A percentile compares a stretch with the other conserved stretches of the same genome.
Conservation (phyloP, 2,888 invertebrate species). For the Pseudeuparius sepicola region DNA sequence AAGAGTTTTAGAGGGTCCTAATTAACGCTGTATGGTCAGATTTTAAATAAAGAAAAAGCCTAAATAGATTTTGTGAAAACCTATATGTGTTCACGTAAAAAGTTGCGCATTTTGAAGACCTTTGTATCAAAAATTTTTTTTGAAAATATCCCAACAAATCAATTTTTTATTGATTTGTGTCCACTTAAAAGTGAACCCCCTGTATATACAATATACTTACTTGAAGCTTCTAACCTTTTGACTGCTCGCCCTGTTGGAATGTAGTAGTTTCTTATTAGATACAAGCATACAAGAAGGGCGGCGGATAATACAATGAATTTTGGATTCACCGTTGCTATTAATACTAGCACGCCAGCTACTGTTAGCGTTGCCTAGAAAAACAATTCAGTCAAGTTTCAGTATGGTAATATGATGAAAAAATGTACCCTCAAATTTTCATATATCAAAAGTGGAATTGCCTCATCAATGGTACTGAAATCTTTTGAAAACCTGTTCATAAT, state of each 20-base stretch:
- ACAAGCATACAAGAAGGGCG: conserved; percentile 54
- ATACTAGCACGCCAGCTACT: conserved; percentile 60
- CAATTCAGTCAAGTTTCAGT: conserved; percentile 23
- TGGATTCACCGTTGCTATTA: conserved; percentile 61
- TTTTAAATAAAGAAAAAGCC: no score
- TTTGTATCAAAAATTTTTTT: no score
- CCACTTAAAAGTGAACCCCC: no score
- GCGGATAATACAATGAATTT: conserved; percentile 55
- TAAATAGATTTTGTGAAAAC: no score
- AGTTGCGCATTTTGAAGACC: no score
- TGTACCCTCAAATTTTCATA: conserved; percentile 26
- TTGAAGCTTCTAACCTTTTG: conserved; percentile 60
- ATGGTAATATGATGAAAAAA: background rate
- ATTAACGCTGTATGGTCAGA: no score
- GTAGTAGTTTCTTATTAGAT: conserved; percentile 57
- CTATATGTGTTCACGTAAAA: no score
- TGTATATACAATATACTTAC: no score
- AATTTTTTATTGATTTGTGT: no score
- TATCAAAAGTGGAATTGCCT: conserved; percentile 27
- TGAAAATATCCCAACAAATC: no score
- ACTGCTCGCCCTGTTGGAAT: conserved; percentile 64
- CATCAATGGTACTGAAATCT: conserved; percentile 60
- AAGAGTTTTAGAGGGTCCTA: no score
- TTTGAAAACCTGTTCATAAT: conserved; percentile 52
- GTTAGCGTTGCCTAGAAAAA: conserved; percentile 43